phyloP scores from a whole-genome alignment of 2,888 invertebrate genomes.

The Sicus ferrugineus region DNA sequence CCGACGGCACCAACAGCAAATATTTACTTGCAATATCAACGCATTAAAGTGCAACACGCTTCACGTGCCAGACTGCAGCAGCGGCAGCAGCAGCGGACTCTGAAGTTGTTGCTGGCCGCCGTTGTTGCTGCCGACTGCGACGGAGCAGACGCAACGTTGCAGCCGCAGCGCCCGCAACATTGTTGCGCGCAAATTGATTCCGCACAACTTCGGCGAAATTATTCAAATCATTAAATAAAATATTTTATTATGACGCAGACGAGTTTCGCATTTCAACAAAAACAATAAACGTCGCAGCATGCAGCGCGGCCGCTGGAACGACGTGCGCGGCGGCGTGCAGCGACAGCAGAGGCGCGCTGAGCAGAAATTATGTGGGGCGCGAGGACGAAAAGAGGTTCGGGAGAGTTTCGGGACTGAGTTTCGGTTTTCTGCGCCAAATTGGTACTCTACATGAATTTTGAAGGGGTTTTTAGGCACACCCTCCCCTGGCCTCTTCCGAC shows the following conservation, averaged over 20 bases:
- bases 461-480: no score
- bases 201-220: conserved; percentile 41
- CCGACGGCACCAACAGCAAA: not conserved
- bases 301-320: not conserved
- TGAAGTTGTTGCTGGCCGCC: not conserved
- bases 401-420: no score
- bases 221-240: conserved; percentile 46
- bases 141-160: conserved; percentile 1
- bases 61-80: no score
- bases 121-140: conserved; percentile 25
- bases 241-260: conserved; percentile 45
- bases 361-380: not conserved
- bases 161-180: conserved; percentile 38
- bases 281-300: conserved; percentile 12
- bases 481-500: no score
- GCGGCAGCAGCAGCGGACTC: conserved; percentile 3
- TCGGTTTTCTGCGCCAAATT: no score
- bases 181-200: conserved; percentile 42
- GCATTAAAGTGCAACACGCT: conserved; percentile 48
- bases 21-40: not conserved
- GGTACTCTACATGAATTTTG: no score
- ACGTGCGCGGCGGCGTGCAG: not conserved
- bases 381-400: not conserved
- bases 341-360: not conserved
- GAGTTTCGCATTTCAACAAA: conserved; percentile 40